Evolutionary conservation across 2,888 invertebrate genomes (phyloP).

Genomic region (Eupithecia tripunctaria): DNA sequence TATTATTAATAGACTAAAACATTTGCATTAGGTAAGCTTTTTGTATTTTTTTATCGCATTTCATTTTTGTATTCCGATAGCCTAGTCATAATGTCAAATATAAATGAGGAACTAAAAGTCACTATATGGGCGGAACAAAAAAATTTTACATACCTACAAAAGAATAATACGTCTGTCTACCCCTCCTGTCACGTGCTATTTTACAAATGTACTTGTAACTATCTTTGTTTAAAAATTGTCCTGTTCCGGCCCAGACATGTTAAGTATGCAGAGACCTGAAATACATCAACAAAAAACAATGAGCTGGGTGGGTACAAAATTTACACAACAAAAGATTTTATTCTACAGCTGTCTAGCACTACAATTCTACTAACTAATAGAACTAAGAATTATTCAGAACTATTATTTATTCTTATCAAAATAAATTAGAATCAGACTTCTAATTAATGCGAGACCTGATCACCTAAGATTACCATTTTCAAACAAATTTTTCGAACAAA

Average conservation of each 20-base stretch:
- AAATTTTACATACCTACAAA: too few species aligned
- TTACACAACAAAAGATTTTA: conserved; percentile 55
- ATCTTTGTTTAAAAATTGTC: too few species aligned
- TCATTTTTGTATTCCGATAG: not conserved
- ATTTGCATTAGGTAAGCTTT: not conserved
- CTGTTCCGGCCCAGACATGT: not conserved
- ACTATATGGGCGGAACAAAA: not conserved
- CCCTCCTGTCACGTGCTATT: too few species aligned
- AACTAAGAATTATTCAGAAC: conserved; percentile 61
- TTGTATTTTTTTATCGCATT: not conserved
- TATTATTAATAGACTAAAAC: not conserved
- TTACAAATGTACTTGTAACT: too few species aligned
- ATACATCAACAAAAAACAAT: conserved; percentile 20
- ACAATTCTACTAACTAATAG: conserved; percentile 61
- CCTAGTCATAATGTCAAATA: conserved; percentile 25
- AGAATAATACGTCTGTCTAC: too few species aligned
- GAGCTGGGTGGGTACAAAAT: conserved; percentile 24
- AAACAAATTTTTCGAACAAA: conserved; percentile 52
- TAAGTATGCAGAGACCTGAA: not conserved
- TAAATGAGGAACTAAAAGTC: not conserved
- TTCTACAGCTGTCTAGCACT: conserved; percentile 51
- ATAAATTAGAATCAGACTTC: conserved; percentile 84
- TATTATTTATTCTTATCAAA: conserved; percentile 59
- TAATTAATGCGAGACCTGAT: conserved; percentile 70
- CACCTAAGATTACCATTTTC: conserved; percentile 65